Conservation (phyloP, 2,797 vertebrate genomes). For the Phoebastria nigripes region DNA sequence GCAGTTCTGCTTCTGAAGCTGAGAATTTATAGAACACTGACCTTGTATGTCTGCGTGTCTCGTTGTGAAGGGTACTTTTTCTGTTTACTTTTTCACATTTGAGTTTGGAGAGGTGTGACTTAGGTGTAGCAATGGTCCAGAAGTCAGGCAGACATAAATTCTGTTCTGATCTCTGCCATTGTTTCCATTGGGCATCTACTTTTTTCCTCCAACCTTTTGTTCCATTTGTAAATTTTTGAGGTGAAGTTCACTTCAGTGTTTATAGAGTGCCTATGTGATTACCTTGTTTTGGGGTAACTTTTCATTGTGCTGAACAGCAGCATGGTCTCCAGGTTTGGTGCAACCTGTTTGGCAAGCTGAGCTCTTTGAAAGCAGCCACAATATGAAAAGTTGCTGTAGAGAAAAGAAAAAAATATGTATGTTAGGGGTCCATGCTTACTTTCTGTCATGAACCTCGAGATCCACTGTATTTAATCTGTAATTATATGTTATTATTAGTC, state of each 20-base stretch:
- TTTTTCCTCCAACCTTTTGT: not conserved
- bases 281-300: not conserved
- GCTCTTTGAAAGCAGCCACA: not conserved
- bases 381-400: not conserved
- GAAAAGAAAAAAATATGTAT: fast-evolving
- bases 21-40: not conserved
- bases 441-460: not conserved
- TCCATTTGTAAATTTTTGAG: not conserved
- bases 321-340: not conserved
- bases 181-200: not conserved
- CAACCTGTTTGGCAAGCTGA: not conserved
- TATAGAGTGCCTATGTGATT: not conserved
- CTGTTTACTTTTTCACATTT: not conserved
- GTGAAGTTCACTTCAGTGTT: not conserved
- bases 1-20: not conserved
- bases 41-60: not conserved
- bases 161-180: not conserved
- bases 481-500: not conserved
- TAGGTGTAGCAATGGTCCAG: not conserved
- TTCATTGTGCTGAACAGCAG: not conserved
- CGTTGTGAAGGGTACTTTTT: not conserved
- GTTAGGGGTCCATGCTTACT: not conserved
- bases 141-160: not conserved
- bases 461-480: not conserved
- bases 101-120: not conserved